phyloP scores from a whole-genome alignment of 2,797 vertebrate species.

The Todus mexicanus region DNA sequence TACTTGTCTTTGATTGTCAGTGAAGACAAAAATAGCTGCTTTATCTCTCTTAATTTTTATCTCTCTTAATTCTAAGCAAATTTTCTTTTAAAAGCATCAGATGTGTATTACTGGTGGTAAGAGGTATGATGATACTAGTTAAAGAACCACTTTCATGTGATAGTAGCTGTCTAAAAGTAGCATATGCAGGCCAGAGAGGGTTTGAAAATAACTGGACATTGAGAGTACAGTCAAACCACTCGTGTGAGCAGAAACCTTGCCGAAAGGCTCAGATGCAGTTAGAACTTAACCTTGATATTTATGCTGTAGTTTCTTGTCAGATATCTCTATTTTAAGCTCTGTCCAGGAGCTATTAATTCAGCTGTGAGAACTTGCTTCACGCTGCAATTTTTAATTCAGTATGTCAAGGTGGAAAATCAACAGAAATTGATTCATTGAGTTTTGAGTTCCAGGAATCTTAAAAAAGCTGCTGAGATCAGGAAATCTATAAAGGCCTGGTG shows the following conservation, averaged over 20 bases:
- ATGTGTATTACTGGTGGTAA: neutral
- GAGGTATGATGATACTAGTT: neutral
- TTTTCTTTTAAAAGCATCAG: neutral
- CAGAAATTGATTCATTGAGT: neutral
- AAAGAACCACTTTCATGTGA: neutral
- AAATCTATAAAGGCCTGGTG: neutral
- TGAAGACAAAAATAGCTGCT: neutral
- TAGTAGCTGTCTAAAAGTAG: neutral
- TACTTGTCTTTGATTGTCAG: neutral
- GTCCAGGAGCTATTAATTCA: constrained; percentile 17
- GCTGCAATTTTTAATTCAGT: neutral
- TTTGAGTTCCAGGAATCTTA: neutral
- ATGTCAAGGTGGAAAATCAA: neutral
- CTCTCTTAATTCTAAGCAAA: neutral
- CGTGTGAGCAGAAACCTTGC: neutral
- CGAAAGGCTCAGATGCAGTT: neutral
- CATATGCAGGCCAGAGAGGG: neutral
- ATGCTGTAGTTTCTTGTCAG: neutral
- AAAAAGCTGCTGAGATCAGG: neutral
- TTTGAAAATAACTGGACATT: neutral
- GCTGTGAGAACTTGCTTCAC: constrained; percentile 3
- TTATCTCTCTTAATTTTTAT: neutral
- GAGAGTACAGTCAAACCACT: neutral
- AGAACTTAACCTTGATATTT: neutral
- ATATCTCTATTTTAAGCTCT: neutral